phyloP scores from a whole-genome alignment of 2,888 invertebrate species.

The Cosmorhoe ocellata region DNA sequence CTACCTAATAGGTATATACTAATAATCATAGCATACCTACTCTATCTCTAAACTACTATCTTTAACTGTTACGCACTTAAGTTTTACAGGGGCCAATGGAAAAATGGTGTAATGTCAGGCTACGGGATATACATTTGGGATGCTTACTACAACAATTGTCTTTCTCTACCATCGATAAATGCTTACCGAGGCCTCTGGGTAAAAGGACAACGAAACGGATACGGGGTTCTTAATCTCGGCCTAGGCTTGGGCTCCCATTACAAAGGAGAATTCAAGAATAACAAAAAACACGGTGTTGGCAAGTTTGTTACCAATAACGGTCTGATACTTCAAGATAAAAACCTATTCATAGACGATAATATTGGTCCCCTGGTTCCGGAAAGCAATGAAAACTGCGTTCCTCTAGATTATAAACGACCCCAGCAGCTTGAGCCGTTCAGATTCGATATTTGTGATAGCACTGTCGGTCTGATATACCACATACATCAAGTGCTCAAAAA shows the following conservation, averaged over 20 bases:
- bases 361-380: slow-evolving; percentile 49
- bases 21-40: too few relatives aligned
- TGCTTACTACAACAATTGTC: slow-evolving; percentile 71
- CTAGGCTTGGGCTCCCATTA: slow-evolving; percentile 79
- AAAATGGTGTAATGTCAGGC: slow-evolving; percentile 79
- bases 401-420: slow-evolving; percentile 34
- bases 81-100: slow-evolving; percentile 84
- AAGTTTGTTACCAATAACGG: slow-evolving; percentile 82
- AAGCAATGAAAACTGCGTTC: slow-evolving; percentile 23
- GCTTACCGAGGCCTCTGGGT: slow-evolving; percentile 81
- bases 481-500: slow-evolving; percentile 63
- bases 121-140: slow-evolving; percentile 84
- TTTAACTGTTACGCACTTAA: too few relatives aligned
- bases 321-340: slow-evolving; percentile 66
- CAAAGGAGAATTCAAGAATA: slow-evolving; percentile 79
- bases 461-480: slow-evolving; percentile 70
- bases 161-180: slow-evolving; percentile 78
- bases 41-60: too few relatives aligned
- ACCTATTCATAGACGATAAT: slow-evolving; percentile 79
- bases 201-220: slow-evolving; percentile 77
- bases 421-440: slow-evolving; percentile 44
- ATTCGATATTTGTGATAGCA: slow-evolving; percentile 62
- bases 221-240: slow-evolving; percentile 75
- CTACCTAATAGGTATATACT: too few relatives aligned
- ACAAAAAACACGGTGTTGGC: slow-evolving; percentile 82